phyloP scores from a whole-genome alignment of 2,888 invertebrate species.

The Brenthis hecate region DNA sequence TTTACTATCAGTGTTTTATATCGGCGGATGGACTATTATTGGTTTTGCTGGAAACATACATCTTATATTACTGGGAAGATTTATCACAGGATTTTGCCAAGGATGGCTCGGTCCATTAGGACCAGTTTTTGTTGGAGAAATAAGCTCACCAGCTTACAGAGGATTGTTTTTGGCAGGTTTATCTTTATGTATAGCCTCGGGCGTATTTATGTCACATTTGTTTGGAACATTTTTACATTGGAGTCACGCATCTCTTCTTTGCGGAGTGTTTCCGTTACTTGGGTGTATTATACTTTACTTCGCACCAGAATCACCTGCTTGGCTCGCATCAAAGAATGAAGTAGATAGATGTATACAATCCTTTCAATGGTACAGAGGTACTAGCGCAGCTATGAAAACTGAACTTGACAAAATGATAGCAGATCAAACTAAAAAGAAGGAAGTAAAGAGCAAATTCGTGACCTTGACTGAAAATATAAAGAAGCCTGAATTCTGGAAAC shows the following conservation, averaged over 20 bases:
- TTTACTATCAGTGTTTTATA: slow-evolving; percentile 76
- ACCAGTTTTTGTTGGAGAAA: slow-evolving; percentile 84
- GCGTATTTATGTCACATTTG: slow-evolving; percentile 85
- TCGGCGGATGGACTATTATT: slow-evolving; percentile 83
- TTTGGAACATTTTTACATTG: slow-evolving; percentile 85
- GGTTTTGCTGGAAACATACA: slow-evolving; percentile 74
- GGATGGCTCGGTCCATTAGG: slow-evolving; percentile 82
- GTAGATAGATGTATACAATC: slow-evolving; percentile 82
- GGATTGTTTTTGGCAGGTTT: slow-evolving; percentile 84
- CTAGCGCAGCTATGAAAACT: slow-evolving; percentile 64
- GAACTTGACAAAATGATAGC: slow-evolving; percentile 78
- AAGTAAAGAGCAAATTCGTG: slow-evolving; percentile 58
- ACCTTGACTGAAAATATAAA: slow-evolving; percentile 66
- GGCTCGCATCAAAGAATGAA: slow-evolving; percentile 84
- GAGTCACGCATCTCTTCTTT: slow-evolving; percentile 81
- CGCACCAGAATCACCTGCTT: slow-evolving; percentile 87
- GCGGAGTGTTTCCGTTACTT: slow-evolving; percentile 77
- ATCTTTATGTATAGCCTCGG: slow-evolving; percentile 84
- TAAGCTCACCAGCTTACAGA: slow-evolving; percentile 82
- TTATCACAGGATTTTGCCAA: slow-evolving; percentile 80
- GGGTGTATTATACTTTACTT: slow-evolving; percentile 79
- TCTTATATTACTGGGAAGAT: slow-evolving; percentile 79
- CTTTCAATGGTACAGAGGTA: slow-evolving; percentile 84
- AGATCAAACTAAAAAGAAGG: slow-evolving; percentile 63
- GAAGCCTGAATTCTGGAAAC: slow-evolving; percentile 83